phyloP scores from a whole-genome alignment of 1,140 invertebrate species.

The Drosophila melanica region DNA sequence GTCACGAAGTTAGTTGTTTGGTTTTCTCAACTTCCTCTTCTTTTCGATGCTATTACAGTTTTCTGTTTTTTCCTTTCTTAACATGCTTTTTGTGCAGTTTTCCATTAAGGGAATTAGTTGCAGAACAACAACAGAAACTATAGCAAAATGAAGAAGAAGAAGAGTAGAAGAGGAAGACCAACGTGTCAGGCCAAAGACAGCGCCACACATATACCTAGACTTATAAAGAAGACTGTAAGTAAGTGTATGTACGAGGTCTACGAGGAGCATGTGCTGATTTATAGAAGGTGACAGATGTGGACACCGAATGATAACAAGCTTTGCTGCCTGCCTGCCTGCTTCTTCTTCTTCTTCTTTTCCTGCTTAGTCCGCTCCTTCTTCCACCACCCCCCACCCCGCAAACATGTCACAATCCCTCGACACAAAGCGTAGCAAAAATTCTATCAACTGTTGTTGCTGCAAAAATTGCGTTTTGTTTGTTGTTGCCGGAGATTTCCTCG shows the following conservation, averaged over 20 bases:
- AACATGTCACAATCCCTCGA: neutral
- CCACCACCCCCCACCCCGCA: no score
- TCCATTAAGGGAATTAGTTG: slow-evolving; percentile 81
- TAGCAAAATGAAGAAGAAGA: slow-evolving; percentile 9
- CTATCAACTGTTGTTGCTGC: slow-evolving; percentile 35
- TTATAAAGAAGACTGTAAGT: slow-evolving; percentile 36
- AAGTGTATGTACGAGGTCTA: slow-evolving; percentile 42
- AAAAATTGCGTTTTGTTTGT: slow-evolving; percentile 25
- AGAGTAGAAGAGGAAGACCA: no score
- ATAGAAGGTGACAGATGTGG: slow-evolving; percentile 82
- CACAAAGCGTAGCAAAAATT: slow-evolving; percentile 10
- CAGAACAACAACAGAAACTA: slow-evolving; percentile 50
- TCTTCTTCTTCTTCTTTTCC: slow-evolving; percentile 24
- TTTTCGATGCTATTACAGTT: slow-evolving; percentile 15
- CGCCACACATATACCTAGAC: slow-evolving; percentile 31
- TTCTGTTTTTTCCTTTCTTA: slow-evolving; percentile 34
- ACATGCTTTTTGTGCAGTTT: slow-evolving; percentile 71
- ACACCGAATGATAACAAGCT: slow-evolving; percentile 78
- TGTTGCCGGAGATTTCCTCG: slow-evolving; percentile 39
- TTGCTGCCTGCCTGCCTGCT: slow-evolving; percentile 31
- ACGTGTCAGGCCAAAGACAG: slow-evolving; percentile 1
- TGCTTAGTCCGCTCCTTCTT: neutral
- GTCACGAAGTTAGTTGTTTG: slow-evolving; percentile 28
- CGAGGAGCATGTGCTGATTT: slow-evolving; percentile 64
- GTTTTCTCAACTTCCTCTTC: neutral